Evolutionary conservation across 2,888 invertebrate species (phyloP).

Genomic region (Archips crataeganus): DNA sequence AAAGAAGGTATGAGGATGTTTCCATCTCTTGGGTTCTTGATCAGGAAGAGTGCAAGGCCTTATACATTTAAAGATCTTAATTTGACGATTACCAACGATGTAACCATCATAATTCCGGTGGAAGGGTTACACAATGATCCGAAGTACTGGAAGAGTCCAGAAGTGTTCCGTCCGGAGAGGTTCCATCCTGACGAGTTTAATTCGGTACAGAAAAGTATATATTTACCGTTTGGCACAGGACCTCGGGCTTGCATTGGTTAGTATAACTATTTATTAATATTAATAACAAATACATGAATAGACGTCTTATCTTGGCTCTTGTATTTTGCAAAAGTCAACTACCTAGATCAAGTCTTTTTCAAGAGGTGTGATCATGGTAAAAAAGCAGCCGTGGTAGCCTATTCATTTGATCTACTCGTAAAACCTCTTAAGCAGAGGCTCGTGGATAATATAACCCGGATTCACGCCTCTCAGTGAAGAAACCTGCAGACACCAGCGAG

Average conservation of each 20-base stretch:
- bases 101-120: constrained; percentile 54
- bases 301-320: too few species aligned
- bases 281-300: too few species aligned
- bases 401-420: too few species aligned
- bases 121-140: constrained; percentile 67
- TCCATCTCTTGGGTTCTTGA: constrained; percentile 53
- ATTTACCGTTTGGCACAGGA: constrained; percentile 61
- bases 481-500: too few species aligned
- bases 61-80: constrained; percentile 27
- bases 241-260: constrained; percentile 42
- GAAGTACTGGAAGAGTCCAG: constrained; percentile 61
- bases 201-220: constrained; percentile 57
- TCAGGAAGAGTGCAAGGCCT: constrained; percentile 18
- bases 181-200: constrained; percentile 58
- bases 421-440: too few species aligned
- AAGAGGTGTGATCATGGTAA: too few species aligned
- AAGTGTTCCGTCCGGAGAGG: constrained; percentile 65
- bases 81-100: constrained; percentile 20
- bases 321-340: too few species aligned
- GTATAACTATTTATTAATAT: too few species aligned
- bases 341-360: too few species aligned
- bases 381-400: too few species aligned
- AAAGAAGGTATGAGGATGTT: constrained; percentile 58
- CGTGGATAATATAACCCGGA: too few species aligned
- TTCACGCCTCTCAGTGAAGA: too few species aligned